Base-by-base conservation (phyloP, 2,888 invertebrate species). In the Drosophila birchii region DNA sequence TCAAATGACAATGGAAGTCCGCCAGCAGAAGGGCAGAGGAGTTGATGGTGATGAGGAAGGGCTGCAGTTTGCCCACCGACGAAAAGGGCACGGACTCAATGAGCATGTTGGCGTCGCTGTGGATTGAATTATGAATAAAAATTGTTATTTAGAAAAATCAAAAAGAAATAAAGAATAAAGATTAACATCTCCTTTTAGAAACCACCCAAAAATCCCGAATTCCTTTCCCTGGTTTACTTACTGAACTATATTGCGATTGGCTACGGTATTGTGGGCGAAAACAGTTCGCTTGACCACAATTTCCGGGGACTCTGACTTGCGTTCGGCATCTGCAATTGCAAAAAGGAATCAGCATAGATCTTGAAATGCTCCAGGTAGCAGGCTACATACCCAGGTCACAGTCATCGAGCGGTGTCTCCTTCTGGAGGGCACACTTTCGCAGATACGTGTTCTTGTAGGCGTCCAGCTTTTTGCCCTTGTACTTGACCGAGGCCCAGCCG, bases 1-100 rank as follows among this genome's bases (percentile, higher is more conserved):
- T 97, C 82, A 98, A 94, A 92, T 98, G 98, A 90, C 97, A 97
- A 92, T 98, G 98, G 84, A 98, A 96, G 92, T 98, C 98, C 90
- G 98, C 96, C 71, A 98, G 94, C 23, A 98, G 94, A 68, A 96
- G 95, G 3, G 98, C 96, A 88, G 97, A 97, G 26, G 97, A 96
- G 64, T 96, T 96, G 72, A 98, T 94, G 23, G 97, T 96, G 8
- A 98, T 95, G 61, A 97, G 93, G 92, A 98, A 98, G 14, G 98
- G 98, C 92, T 98, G 98, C 63, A 98, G 95, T 93, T 98, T 97
- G 8, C 97, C 97, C 71, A 97, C 93, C 51, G 96, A 95, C 53
- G 96, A 95, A 92, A 98, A 98, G 38, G 97, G 96, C 2, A 97
- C 95, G 75, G 97, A 96, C 93, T 98, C 97, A 55, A 98, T 96